Base-by-base conservation (phyloP, 2,888 invertebrate species). In the Drymonia ruficornis region DNA sequence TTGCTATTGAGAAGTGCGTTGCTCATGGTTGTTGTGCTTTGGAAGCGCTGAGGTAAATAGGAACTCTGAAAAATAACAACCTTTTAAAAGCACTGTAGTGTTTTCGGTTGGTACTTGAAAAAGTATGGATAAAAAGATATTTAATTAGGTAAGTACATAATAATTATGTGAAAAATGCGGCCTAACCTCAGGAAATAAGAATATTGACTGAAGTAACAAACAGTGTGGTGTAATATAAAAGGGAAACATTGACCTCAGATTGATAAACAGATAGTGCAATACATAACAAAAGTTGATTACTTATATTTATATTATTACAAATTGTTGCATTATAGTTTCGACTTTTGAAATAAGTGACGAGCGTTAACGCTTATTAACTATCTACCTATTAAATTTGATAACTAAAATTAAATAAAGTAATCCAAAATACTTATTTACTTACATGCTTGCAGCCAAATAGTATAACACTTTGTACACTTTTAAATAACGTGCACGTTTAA, bases 1-100 rank as follows among this genome's bases (percentile, higher is more conserved):
- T 95, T 94, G n/a, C 94, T 84, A 74, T 94, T 94, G 60, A 96
- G 74, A 44, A 94, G 66, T 70, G 93, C 91, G 61, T 63, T 83
- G 59, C 78, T 87, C 91, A 92, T 93, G 53, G 63, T 84, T 66
- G 78, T 47, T 49, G 83, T 77, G 53, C 56, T 78, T 66, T 79
- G 76, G 43, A 87, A 63, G 58, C 67, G 58, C 71, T 79, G 81
- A 38, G 54, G 54, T 58, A 63, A 56, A 63, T 63, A 59, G 43
- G 61, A 59, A 56, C 52, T 77, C 84, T 87, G 78, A 55, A 81
- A 82, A 53, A 59, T 44, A 36, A n/a, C n/a, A 13, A n/a, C 36
- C 36, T 11, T n/a, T 36, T 36, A 36, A 31, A 36, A 31, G 31
- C 1, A 31, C 31, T 31, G 4, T 23, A 23, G 1, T 31, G 9